Base-by-base conservation (phyloP, 2,113 vertebrate species). In the Phaethornis superciliosus region DNA sequence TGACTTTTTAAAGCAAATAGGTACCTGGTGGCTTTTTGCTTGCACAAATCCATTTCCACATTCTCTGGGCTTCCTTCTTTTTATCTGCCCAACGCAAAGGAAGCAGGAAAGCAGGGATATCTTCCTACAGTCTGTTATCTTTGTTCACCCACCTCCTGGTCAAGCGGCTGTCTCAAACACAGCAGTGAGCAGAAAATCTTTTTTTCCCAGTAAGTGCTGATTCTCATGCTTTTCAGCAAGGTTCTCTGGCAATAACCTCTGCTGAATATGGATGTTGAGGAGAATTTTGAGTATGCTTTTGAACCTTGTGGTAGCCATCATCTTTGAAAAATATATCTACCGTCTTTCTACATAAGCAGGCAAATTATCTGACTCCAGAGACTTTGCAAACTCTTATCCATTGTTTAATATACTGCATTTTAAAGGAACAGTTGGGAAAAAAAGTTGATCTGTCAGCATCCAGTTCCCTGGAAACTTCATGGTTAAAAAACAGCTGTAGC, bases 251-350 rank as follows among this genome's bases (percentile, higher is more conserved):
- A 9, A 51, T 59, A 72, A 62, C 15, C 18, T 62, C 35, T 70
- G 28, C 62, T 59, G 2, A 15, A 15, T n/a, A 12, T 69, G 55
- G 42, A 26, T 27, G 37, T 20, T 55, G 40, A 82, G 59, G 20
- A 51, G 18, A 47, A 20, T 42, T 79, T 23, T 76, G 20, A 68
- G 52, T 6, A 23, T 19, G 12, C 30, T 44, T 58, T 46, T 52
- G 32, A 54, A 27, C 12, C 5, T 72, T 14, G 2, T 10, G 6
- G 12, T 49, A n/a, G 30, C 9, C 14, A 17, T 6, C 0, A 3
- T 40, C 15, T 71, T 82, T 64, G 35, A 49, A 42, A 79, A 59
- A 55, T 15, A 64, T 80, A 74, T 62, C 26, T 72, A 22, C 20
- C 19, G 24, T 8, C 20, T 52, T 7, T 19, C 12, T 54, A 5